Base-by-base conservation (phyloP, 37 sponge, comb jelly and placozoan species). In the Axinella damicornis region DNA sequence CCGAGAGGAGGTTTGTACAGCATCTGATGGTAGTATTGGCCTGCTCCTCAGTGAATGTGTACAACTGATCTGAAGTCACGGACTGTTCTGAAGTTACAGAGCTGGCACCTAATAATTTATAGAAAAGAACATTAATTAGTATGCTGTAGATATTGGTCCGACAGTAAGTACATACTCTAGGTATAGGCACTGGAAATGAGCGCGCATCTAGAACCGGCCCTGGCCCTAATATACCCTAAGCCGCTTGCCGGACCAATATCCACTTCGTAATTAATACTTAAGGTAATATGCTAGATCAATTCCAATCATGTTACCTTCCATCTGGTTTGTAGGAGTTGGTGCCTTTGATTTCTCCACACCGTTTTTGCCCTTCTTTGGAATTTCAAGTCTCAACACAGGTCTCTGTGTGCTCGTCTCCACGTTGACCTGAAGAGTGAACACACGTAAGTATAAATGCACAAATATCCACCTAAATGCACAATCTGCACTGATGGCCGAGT, bases 401-500 rank as follows among this genome's bases (percentile, higher is more conserved):
- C 94, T 76, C n/a, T 70, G 78, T 0, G 90, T 74, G 17, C 80
- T 75, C 4, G 89, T 92, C 36, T 95, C 92, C 30, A 71, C 65
- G 63, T 89, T 92, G 57, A 85, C 65, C 92, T 91, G 77, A n/a
- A n/a, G n/a, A n/a, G n/a, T n/a, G n/a, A n/a, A n/a, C n/a, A n/a
- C n/a, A n/a, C n/a, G n/a, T 6, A 58, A 9, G 39, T 41, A 70
- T 6, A 32, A 32, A 67, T 32, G 55, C 35, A 36, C n/a, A 73
- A 37, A 14, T 80, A 15, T 73, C 27, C 19, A 18, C 5, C 77
- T 52, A 9, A 32, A 70, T n/a, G 53, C 53, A 69, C 57, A 22
- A 21, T 57, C 25, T 67, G 94, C 97, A 97, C 87, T 94, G 97
- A 94, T 97, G 97, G 95, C 97, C 97, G 97, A 97, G 97, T 94